Conservation (phyloP, 2,113 vertebrate species). For the Actenoides lindsayi region DNA sequence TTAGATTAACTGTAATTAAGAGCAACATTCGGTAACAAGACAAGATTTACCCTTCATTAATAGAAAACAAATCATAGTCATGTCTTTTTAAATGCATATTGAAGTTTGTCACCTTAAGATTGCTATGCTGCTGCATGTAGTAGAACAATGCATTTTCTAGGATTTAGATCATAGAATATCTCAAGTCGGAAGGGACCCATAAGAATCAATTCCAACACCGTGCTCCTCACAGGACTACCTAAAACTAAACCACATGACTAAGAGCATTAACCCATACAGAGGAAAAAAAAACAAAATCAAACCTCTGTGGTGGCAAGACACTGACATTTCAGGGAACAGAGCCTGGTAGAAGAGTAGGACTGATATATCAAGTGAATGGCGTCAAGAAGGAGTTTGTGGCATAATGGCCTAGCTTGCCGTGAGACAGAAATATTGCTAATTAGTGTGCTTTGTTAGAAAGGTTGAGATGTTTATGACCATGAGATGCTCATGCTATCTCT, state of each 20-base stretch:
- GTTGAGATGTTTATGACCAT: too few species aligned
- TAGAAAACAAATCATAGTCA: neutral
- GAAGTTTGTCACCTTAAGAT: neutral
- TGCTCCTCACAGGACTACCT: neutral
- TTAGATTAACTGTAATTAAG: conserved; percentile 19
- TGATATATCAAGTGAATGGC: neutral
- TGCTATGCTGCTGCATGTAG: neutral
- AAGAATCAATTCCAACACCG: neutral
- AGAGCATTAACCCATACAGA: neutral
- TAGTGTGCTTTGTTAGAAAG: too few species aligned
- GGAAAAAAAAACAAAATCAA: neutral
- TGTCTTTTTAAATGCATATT: neutral
- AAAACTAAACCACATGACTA: neutral
- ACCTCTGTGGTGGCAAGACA: neutral
- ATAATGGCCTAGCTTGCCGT: too few species aligned
- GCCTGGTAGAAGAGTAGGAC: neutral
- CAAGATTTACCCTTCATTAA: neutral
- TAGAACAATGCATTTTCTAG: neutral
- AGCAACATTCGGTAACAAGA: neutral
- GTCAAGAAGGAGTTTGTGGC: too few species aligned
- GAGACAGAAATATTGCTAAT: too few species aligned
- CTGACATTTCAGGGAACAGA: neutral
- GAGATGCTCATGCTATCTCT: too few species aligned
- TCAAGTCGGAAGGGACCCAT: neutral
- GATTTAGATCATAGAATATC: neutral